Base-by-base conservation (phyloP, 2,888 invertebrate genomes). In the Eristalis arbustorum region DNA sequence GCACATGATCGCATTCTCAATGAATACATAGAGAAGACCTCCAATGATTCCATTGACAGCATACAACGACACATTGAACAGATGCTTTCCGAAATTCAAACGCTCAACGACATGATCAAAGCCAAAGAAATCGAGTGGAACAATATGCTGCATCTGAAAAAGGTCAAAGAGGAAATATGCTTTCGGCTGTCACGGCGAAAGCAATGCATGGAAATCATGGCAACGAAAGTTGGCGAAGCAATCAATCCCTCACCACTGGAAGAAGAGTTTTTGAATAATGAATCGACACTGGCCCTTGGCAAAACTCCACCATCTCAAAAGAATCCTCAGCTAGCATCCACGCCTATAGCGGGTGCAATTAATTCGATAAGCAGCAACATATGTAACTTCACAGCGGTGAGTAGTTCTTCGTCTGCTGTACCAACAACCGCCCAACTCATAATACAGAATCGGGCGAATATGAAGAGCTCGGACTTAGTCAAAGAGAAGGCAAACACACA, bases 61-160 rank as follows among this genome's bases (percentile, higher is more conserved):
- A 94, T 95, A 88, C 94, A 95, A 83, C 94, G 94, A 89, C 95
- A 95, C 88, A 95, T 95, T 2, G 95, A 95, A 89, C 95, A 95
- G 89, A 93, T 96, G 6, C 92, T 95, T 2, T 92, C 94, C 0
- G 96, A 96, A 91, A 95, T 96, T 83, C 94, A 96, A 90, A 95
- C 96, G 0, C 92, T 97, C 82, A 94, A 96, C 88, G 96, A 96
- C 89, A 93, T 97, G 69, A 96, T 97, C 0, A 95, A 95, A 89
- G 95, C 96, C 90, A 97, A 97, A 91, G 98, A 98, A 93, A 94
- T 95, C 89, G 97, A 98, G 92, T 97, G 97, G 96, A 97, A 97
- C 91, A 96, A 96, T 82, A 95, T 98, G 73, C 92, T 97, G 14
- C 96, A 96, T 90, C 93, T 97, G 88, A 96, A 96, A 91, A 97